phyloP scores from a whole-genome alignment of 1,140 invertebrate genomes.

The Drosophila sulfurigaster region DNA sequence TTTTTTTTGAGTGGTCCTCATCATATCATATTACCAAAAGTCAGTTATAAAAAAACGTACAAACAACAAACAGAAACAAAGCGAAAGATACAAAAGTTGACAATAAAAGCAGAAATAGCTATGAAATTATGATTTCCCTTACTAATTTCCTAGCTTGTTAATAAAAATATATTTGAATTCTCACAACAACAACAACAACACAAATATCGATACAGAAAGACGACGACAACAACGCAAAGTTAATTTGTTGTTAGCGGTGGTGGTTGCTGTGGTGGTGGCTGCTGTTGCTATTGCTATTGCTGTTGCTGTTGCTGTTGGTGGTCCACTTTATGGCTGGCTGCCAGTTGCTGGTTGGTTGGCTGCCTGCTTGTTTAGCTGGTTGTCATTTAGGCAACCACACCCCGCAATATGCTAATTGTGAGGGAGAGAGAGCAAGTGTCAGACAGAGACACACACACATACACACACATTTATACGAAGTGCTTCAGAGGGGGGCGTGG shows the following conservation, averaged over 20 bases:
- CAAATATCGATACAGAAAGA: slow-evolving; percentile 54
- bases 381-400: slow-evolving; percentile 70
- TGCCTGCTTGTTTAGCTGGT: slow-evolving; percentile 44
- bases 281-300: slow-evolving; percentile 8
- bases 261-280: slow-evolving; percentile 34
- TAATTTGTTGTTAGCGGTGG: slow-evolving; percentile 39
- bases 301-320: slow-evolving; percentile 69
- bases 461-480: slow-evolving; percentile 11
- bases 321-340: slow-evolving; percentile 76
- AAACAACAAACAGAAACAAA: slow-evolving; percentile 15
- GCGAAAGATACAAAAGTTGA: slow-evolving; percentile 43
- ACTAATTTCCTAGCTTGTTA: slow-evolving; percentile 77
- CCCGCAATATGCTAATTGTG: slow-evolving; percentile 77
- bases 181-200: slow-evolving; percentile 41
- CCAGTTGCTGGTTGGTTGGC: slow-evolving; percentile 45
- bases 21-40: slow-evolving; percentile 42
- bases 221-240: slow-evolving; percentile 39
- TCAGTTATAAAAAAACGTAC: slow-evolving; percentile 35
- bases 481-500: slow-evolving; percentile 14
- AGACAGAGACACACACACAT: slow-evolving; percentile 19
- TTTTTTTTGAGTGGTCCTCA: slow-evolving; percentile 32
- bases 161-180: slow-evolving; percentile 74
- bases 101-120: slow-evolving; percentile 67
- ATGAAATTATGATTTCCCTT: slow-evolving; percentile 78
- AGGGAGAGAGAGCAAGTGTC: slow-evolving; percentile 59